These are phyloP conservation scores for Phoxinus dragarum DNA, from an alignment of 2,797 vertebrate genomes.

Conservation along the genomic window DNA sequence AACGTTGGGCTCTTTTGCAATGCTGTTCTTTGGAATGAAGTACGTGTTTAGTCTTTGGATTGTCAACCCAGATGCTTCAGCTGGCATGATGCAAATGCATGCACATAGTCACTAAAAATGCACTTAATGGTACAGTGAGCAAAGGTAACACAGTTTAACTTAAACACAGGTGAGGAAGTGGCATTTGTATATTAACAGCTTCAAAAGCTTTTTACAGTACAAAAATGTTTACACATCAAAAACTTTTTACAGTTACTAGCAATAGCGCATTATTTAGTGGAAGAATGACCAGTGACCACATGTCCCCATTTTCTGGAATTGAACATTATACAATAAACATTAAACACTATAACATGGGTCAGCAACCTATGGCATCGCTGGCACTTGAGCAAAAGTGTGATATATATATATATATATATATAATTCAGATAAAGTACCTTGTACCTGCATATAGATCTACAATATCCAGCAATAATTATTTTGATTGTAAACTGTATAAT, in stretches of 20 bases:
- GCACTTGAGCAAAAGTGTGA: too few species aligned
- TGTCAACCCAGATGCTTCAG: constrained; percentile 1
- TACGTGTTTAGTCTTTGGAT: constrained; percentile 34
- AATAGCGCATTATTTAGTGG: background rate
- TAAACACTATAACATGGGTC: background rate
- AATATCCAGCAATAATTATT: too few species aligned
- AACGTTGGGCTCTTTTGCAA: constrained; percentile 27
- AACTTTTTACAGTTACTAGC: background rate
- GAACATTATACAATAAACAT: background rate
- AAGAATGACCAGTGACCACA: background rate
- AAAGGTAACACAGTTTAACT: background rate
- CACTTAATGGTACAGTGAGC: background rate
- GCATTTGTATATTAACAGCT: background rate
- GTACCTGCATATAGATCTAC: too few species aligned
- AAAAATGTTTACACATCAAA: background rate
- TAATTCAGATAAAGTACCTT: too few species aligned
- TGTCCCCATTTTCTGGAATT: background rate
- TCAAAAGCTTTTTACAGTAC: too few species aligned
- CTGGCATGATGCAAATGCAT: constrained; percentile 19
- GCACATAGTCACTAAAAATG: background rate
- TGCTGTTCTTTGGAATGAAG: constrained; percentile 29
- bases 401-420: too few species aligned
- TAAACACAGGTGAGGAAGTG: background rate
- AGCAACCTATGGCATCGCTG: too few species aligned
- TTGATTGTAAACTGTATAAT: background rate